Conservation (phyloP, 1,140 invertebrate species). For the Tetramorium simillimum region DNA sequence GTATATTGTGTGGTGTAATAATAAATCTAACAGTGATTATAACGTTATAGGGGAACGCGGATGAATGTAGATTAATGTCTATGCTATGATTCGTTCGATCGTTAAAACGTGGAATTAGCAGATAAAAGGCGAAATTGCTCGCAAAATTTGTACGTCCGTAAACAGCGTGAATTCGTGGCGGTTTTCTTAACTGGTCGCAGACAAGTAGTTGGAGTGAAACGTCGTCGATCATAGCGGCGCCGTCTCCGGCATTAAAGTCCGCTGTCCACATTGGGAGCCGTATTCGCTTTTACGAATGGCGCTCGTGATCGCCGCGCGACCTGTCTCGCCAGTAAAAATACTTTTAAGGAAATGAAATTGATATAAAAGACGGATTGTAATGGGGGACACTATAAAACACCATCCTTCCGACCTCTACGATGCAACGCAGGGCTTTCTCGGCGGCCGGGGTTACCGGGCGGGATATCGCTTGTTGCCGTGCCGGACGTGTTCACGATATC, state of each 20-base stretch:
- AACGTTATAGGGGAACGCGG: background rate
- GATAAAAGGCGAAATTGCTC: background rate
- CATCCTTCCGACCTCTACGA: background rate
- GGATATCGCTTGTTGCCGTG: conserved; percentile 65
- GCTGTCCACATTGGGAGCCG: conserved; percentile 51
- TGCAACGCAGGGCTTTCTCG: background rate
- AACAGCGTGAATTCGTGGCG: conserved; percentile 11
- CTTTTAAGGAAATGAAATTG: conserved; percentile 78
- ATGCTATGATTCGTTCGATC: background rate
- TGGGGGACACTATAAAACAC: conserved; percentile 58
- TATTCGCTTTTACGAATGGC: conserved; percentile 69
- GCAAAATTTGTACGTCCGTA: background rate
- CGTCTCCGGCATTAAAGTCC: conserved; percentile 65
- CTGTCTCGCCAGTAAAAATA: conserved; percentile 73
- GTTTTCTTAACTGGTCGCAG: conserved; percentile 13
- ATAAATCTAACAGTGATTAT: background rate
- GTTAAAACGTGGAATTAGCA: background rate
- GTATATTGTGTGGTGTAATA: background rate
- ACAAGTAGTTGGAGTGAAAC: conserved; percentile 50
- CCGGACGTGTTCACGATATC: conserved; percentile 60
- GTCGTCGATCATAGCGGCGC: conserved; percentile 64
- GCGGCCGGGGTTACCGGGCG: conserved; percentile 10
- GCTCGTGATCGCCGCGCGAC: conserved; percentile 41
- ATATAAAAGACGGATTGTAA: conserved; percentile 73
- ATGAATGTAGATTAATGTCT: background rate